These are phyloP conservation scores for Ceratina calcarata DNA, from an alignment of 1,140 invertebrate genomes.

Conservation along the genomic window DNA sequence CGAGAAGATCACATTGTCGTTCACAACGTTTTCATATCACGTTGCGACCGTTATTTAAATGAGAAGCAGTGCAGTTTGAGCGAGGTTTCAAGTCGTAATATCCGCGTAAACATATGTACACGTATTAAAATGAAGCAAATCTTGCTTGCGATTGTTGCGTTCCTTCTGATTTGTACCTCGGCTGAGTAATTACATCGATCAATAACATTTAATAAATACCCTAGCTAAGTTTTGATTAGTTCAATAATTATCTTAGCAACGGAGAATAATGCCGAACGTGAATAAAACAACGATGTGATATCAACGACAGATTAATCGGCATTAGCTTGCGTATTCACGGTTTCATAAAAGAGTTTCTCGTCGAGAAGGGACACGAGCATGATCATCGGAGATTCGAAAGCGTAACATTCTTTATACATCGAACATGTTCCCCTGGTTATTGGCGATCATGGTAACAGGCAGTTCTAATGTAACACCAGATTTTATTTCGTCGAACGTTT, in stretches of 20 bases:
- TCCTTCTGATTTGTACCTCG: conserved; percentile 18
- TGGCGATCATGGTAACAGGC: background rate
- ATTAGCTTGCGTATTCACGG: conserved; percentile 2
- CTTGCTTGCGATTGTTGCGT: background rate
- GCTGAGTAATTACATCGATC: conserved; percentile 43
- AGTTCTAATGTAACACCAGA: background rate
- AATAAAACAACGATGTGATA: background rate
- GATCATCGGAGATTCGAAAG: background rate
- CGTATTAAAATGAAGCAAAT: background rate
- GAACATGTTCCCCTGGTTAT: background rate
- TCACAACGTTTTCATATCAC: background rate
- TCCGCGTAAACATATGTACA: too few relatives aligned
- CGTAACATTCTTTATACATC: background rate
- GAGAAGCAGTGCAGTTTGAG: conserved; percentile 2
- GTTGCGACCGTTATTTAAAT: background rate
- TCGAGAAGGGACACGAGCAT: background rate
- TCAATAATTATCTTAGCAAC: conserved; percentile 17
- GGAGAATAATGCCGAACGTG: background rate
- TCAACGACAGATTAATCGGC: conserved; percentile 1
- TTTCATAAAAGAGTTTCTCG: conserved; percentile 14
- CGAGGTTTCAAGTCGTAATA: conserved; percentile 5
- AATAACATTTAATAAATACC: conserved; percentile 26
- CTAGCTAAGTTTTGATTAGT: background rate
- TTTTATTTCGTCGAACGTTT: background rate
- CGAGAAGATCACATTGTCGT: conserved; percentile 5